Evolutionary conservation across 2,113 vertebrate species (phyloP).

Genomic region (Alethe diademata): DNA sequence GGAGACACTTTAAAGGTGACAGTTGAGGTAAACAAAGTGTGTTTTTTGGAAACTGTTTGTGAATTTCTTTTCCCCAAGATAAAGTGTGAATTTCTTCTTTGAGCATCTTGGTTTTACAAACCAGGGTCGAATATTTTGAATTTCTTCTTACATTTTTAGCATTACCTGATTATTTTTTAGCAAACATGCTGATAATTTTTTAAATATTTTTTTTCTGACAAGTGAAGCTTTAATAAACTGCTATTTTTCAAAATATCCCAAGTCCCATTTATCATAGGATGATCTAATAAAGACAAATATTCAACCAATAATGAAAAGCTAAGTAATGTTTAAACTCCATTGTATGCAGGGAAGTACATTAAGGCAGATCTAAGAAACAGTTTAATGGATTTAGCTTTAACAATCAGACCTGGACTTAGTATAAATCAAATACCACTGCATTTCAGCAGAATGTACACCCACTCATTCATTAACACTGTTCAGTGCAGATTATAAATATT

Average conservation of each 20-base stretch:
- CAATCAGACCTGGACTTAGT: slow-evolving; percentile 73
- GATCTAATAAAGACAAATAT: slow-evolving; percentile 73
- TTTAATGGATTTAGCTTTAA: slow-evolving; percentile 84
- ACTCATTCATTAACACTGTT: slow-evolving; percentile 77
- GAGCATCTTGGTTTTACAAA: slow-evolving; percentile 35
- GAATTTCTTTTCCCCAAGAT: slow-evolving; percentile 17
- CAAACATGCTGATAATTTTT: background rate
- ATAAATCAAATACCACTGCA: slow-evolving; percentile 77
- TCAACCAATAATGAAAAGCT: slow-evolving; percentile 74
- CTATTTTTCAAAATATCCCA: slow-evolving; percentile 60
- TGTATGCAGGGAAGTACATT: slow-evolving; percentile 77
- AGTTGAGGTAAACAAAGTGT: background rate
- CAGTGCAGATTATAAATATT: slow-evolving; percentile 79
- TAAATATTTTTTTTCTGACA: slow-evolving; percentile 22
- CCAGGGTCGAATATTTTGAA: slow-evolving; percentile 6
- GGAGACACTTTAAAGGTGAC: background rate
- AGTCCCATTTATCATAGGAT: slow-evolving; percentile 59
- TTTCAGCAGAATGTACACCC: slow-evolving; percentile 73
- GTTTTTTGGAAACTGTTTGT: slow-evolving; percentile 22
- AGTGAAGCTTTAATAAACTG: slow-evolving; percentile 41
- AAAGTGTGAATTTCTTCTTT: slow-evolving; percentile 31
- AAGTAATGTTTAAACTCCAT: slow-evolving; percentile 77
- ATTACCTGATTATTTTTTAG: slow-evolving; percentile 17
- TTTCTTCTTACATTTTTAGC: background rate
- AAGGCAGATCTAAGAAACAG: slow-evolving; percentile 75